Evolutionary conservation across 2,888 invertebrate species (phyloP).

Genomic region (Heteromyza rotundicornis): DNA sequence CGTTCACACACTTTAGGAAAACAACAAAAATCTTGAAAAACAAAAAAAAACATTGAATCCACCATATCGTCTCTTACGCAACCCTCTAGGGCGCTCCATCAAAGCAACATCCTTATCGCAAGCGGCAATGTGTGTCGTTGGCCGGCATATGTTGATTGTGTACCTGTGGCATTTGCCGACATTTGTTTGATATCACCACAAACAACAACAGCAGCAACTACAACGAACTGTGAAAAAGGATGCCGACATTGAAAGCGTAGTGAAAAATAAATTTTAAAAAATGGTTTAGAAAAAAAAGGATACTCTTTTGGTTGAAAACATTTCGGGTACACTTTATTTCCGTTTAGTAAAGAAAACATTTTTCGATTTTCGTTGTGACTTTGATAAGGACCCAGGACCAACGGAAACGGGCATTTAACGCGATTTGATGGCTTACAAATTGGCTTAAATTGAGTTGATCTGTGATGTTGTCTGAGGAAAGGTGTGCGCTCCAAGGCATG

Average conservation of each 20-base stretch:
- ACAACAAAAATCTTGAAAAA: no score
- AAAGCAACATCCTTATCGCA: no score
- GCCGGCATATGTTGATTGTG: not conserved
- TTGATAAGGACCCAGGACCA: conserved; percentile 5
- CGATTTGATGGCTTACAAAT: conserved; percentile 57
- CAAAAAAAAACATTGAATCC: no score
- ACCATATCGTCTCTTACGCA: no score
- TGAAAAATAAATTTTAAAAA: no score
- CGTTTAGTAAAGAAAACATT: conserved; percentile 48
- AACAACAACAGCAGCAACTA: no score
- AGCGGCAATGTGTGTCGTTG: not conserved
- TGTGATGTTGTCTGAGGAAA: no score
- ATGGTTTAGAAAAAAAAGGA: not conserved
- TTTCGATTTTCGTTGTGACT: not conserved
- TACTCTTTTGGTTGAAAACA: not conserved
- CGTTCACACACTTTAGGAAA: no score
- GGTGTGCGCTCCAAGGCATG: no score
- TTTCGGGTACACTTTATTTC: conserved; percentile 39
- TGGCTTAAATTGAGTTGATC: conserved; percentile 51
- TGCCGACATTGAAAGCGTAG: no score
- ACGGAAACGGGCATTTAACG: conserved; percentile 53
- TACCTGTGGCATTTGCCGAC: not conserved
- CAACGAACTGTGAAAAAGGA: no score
- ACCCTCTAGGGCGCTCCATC: no score
- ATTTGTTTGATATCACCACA: not conserved